Evolutionary conservation across 2,113 vertebrate species (phyloP), one percentile per base, ranked within the genome.

Genomic region (Bubalus kerabau): DNA sequence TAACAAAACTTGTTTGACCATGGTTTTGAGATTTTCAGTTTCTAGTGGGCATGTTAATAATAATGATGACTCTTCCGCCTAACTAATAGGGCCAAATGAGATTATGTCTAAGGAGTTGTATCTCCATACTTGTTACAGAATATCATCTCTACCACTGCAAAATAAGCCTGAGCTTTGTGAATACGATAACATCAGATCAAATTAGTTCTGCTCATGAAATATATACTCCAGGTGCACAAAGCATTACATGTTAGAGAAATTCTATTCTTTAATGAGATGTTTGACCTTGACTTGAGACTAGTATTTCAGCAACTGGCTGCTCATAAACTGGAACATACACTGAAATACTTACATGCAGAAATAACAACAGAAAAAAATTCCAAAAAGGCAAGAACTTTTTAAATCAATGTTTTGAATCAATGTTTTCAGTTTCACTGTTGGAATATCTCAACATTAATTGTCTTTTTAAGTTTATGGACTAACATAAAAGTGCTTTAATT

Each of bases 251-350:
- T 89, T 50, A 90, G 26, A 83, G 48, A 74, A 95, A 94, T 62
- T 40, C 23, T 84, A 15, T 82, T 92, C 21, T 93, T 87, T 76
- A 23, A 26, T 60, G 54, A 90, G 36, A 56, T 86, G 36, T 92
- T 80, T 95, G 36, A 81, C 52, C 71, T 92, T 96, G 59, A 82
- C 46, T 82, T 52, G 23, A 54, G 8, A 82, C 30, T 81, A 85
- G 85, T 78, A 94, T 86, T 97, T 92, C 85, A 96, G 85, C 13
- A 93, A 86, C 21, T 62, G 85, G 48, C 50, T 88, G 52, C n/a
- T 92, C 52, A 56, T 54, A 82, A 89, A 89, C 14, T 82, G 40
- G 43, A 85, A 92, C 9, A 92, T 57, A 97, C 92, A 82, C 28
- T 71, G 17, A 90, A 85, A 48, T 74, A 81, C 17, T 59, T 91